These are phyloP conservation scores for Calypte anna DNA, from an alignment of 2,113 vertebrate genomes.

Conservation along the genomic window DNA sequence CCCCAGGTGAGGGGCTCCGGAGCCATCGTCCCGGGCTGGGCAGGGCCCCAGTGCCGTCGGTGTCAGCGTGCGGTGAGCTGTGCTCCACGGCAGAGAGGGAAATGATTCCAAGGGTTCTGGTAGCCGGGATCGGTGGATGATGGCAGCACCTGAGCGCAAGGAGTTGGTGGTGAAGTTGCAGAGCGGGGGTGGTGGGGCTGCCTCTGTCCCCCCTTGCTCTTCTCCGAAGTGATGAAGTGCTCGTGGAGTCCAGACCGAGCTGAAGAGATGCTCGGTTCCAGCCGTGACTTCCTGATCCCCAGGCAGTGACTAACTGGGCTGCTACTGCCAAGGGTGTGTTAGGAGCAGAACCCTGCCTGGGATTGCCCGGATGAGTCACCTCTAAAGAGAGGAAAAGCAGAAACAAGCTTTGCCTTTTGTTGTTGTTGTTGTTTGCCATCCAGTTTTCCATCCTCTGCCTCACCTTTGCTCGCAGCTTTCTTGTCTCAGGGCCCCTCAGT, in stretches of 20 bases:
- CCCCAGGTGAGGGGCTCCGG: neutral
- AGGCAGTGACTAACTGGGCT: slow-evolving; percentile 45
- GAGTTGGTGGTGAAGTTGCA: neutral
- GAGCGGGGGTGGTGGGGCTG: neutral
- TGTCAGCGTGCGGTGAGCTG: neutral
- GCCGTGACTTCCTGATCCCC: slow-evolving; percentile 34
- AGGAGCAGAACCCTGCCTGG: slow-evolving; percentile 15
- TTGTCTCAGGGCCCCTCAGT: neutral
- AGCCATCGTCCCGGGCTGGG: neutral
- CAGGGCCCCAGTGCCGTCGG: neutral
- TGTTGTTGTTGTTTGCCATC: neutral
- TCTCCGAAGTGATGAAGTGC: neutral
- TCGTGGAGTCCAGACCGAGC: neutral
- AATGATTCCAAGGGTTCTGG: rapidly evolving
- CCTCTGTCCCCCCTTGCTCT: neutral
- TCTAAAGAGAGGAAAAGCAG: slow-evolving; percentile 1
- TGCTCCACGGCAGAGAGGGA: rapidly evolving
- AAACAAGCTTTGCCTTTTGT: neutral
- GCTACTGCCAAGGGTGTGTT: slow-evolving; percentile 60
- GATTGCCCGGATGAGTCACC: slow-evolving; percentile 54
- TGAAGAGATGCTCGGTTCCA: neutral
- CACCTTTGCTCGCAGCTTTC: neutral
- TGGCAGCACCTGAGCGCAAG: rapidly evolving
- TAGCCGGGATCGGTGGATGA: neutral
- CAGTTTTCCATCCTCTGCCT: neutral